Percentiles rank a stretch among this genome's conserved stretches.
Evolutionary conservation across 2,888 invertebrate species (phyloP).

Genomic region (Boloria selene): DNA sequence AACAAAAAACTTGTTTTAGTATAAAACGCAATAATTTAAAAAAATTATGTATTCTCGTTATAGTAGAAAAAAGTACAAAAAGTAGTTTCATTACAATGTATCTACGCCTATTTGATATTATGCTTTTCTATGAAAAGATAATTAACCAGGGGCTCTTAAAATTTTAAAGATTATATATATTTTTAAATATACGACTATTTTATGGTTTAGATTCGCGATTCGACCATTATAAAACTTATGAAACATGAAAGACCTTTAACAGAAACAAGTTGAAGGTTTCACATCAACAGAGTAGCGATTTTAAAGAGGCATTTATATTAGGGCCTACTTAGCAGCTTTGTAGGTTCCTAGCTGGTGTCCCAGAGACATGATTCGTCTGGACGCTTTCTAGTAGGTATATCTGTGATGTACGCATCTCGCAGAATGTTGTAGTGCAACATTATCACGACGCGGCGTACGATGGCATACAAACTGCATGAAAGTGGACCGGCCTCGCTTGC

Average conservation of each 20-base stretch:
- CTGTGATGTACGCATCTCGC: constrained; percentile 54
- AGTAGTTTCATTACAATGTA: too few species aligned
- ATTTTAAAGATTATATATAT: constrained; percentile 1
- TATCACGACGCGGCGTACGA: constrained; percentile 41
- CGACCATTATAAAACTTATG: constrained; percentile 13
- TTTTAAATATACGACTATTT: constrained; percentile 19
- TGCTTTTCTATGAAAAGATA: constrained; percentile 3
- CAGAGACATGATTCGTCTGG: constrained; percentile 56
- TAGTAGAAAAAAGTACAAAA: background rate
- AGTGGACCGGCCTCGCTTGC: constrained; percentile 54
- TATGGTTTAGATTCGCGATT: constrained; percentile 4
- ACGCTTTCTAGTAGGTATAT: constrained; percentile 71
- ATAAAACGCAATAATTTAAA: constrained; percentile 16
- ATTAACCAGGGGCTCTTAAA: background rate
- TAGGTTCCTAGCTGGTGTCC: constrained; percentile 48
- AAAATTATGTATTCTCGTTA: constrained; percentile 14
- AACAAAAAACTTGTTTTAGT: constrained; percentile 28
- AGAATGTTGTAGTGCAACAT: constrained; percentile 54
- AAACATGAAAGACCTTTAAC: constrained; percentile 17
- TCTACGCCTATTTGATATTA: constrained; percentile 7
- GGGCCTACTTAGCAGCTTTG: constrained; percentile 34
- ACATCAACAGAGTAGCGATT: constrained; percentile 30
- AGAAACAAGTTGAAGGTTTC: constrained; percentile 26
- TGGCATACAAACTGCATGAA: constrained; percentile 65
- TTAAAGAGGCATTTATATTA: constrained; percentile 43